Conservation (phyloP, 2,113 vertebrate genomes). For the Conger conger region DNA sequence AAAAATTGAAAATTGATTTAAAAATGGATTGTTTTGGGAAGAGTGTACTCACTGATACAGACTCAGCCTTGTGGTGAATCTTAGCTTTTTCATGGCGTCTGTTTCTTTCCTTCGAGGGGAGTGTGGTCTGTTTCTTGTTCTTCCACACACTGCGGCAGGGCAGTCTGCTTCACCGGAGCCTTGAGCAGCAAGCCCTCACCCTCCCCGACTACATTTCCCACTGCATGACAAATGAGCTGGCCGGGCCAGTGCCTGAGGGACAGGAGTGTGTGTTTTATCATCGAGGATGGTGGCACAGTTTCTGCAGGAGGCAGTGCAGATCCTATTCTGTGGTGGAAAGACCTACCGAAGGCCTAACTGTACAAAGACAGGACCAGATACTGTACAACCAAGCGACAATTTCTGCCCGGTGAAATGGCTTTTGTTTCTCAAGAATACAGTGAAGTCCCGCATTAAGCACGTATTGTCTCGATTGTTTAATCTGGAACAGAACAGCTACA, state of each 20-base stretch:
- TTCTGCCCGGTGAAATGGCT: not conserved
- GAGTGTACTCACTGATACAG: not conserved
- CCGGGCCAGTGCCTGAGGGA: not conserved
- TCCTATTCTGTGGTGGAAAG: conserved; percentile 23
- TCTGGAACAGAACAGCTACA: not conserved
- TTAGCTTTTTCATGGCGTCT: not conserved
- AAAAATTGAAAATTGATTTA: not conserved
- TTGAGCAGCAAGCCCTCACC: not conserved
- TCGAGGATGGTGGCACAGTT: not conserved
- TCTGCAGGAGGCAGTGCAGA: not conserved
- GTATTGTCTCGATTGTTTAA: not conserved
- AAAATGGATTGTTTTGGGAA: not conserved
- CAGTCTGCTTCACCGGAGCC: not conserved
- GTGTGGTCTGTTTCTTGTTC: not conserved
- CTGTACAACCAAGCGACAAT: not conserved
- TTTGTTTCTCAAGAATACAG: conserved; percentile 1
- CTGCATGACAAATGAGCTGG: conserved; percentile 13
- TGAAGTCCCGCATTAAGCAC: not conserved
- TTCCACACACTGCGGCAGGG: not conserved
- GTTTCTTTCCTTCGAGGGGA: not conserved
- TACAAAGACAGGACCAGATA: conserved; percentile 33
- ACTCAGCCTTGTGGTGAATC: not conserved
- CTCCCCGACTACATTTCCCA: not conserved
- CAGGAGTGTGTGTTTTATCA: conserved; percentile 4
- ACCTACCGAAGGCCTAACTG: conserved; percentile 37